Base-by-base conservation (phyloP, 1,140 invertebrate genomes). In the Venustaconcha ellipsiformis region DNA sequence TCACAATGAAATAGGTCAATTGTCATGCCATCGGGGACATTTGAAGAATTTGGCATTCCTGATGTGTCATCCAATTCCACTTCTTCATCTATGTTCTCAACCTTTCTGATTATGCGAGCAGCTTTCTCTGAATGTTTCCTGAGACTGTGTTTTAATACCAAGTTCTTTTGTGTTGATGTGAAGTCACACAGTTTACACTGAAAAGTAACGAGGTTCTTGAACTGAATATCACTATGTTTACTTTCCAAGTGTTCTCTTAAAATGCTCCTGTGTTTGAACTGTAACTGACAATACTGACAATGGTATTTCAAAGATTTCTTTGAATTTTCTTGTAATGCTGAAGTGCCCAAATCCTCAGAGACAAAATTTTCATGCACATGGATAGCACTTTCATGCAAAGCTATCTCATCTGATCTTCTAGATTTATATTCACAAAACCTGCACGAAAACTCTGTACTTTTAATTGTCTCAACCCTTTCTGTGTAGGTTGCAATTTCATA, bases 131-230 rank as follows among this genome's bases (percentile, higher is more conserved):
- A 30, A 68, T 77, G 75, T 17, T 72, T 66, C 62, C 72, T 71
- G 48, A 37, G 23, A 26, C 55, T 37, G 68, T 77, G 75, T 14
- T n/a, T 48, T 8, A 77, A 20, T 23, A 77, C 72, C 26, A 62
- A 30, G 30, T 77, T 65, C 58, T 77, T 77, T 69, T 72, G 72
- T 67, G 75, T 77, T 26, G 75, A 71, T 23, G 75, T 69, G 23
- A 60, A 77, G 11, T 20, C n/a, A 37, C 75, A 77, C 15, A 72
- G 63, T 72, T 77, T 77, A 71, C 75, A 77, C 48, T 77, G 72
- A 59, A 59, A 77, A 57, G 60, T 72, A 23, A 68, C 62, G 57
- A 77, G 72, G 18, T 72, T 70, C 37, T 77, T 77, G 57, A 68
- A 72, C 18, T 71, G 30, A 68, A 72, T 77, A 37, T 77, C 70